phyloP scores from a whole-genome alignment of 2,888 invertebrate species.

The Leptopilina drosophilae region DNA sequence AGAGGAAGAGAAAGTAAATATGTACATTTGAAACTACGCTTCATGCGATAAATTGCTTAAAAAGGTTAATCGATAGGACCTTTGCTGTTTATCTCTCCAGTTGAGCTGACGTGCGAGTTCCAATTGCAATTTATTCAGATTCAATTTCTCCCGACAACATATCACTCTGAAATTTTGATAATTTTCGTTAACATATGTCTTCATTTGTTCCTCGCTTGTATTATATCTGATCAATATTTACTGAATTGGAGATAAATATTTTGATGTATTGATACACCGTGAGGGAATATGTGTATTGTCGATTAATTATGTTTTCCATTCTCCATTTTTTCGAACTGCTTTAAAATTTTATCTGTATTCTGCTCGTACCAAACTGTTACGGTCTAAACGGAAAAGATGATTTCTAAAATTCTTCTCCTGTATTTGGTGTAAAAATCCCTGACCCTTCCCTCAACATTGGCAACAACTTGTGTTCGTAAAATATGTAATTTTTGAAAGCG shows the following conservation, averaged over 20 bases:
- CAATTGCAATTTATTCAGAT: constrained; percentile 25
- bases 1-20: constrained; percentile 31
- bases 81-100: constrained; percentile 34
- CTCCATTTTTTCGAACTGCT: too few species aligned
- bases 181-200: constrained; percentile 37
- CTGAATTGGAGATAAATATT: constrained; percentile 20
- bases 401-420: too few species aligned
- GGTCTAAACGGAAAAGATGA: too few species aligned
- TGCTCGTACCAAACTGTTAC: too few species aligned
- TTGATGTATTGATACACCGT: background rate
- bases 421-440: too few species aligned
- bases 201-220: constrained; percentile 7
- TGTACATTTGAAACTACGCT: constrained; percentile 29
- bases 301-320: background rate
- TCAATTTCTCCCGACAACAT: constrained; percentile 19
- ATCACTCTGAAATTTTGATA: constrained; percentile 28
- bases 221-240: constrained; percentile 3
- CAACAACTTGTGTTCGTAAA: too few species aligned
- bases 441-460: too few species aligned
- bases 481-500: too few species aligned
- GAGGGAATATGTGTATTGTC: background rate
- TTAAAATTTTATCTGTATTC: too few species aligned
- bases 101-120: constrained; percentile 26
- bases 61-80: constrained; percentile 40
- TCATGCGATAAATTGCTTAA: constrained; percentile 30